Conservation (phyloP, 2,888 invertebrate genomes). For the Proisotoma minuta region DNA sequence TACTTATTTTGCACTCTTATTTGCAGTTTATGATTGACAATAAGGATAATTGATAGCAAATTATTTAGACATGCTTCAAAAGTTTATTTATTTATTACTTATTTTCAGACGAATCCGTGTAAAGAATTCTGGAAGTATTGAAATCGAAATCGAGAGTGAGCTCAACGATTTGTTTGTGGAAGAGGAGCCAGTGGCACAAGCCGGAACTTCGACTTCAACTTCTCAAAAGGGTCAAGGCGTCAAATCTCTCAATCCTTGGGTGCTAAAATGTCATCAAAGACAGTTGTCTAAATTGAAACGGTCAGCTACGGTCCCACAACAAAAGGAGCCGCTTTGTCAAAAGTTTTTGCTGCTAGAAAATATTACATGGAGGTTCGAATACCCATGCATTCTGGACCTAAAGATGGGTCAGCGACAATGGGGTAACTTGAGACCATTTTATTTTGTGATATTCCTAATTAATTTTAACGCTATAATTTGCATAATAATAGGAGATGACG, state of each 20-base stretch:
- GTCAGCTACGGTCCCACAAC: slow-evolving; percentile 42
- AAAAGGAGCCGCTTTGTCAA: slow-evolving; percentile 37
- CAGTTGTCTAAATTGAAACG: slow-evolving; percentile 50
- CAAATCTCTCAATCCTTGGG: slow-evolving; percentile 54
- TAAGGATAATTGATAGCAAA: too few relatives aligned
- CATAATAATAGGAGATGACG: slow-evolving; percentile 58
- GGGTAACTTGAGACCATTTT: too few relatives aligned
- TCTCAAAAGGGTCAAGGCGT: background rate
- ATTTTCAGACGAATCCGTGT: slow-evolving; percentile 51
- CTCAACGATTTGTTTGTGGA: slow-evolving; percentile 49
- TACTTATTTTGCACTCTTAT: too few relatives aligned
- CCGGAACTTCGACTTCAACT: slow-evolving; percentile 10
- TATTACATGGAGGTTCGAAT: slow-evolving; percentile 49
- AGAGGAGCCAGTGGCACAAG: slow-evolving; percentile 34
- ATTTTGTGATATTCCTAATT: slow-evolving; percentile 54
- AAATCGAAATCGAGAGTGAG: slow-evolving; percentile 49
- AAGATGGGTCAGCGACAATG: slow-evolving; percentile 59
- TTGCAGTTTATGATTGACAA: too few relatives aligned
- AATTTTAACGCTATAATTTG: slow-evolving; percentile 53
- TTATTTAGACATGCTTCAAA: too few relatives aligned
- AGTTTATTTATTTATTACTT: too few relatives aligned
- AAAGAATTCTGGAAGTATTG: slow-evolving; percentile 50
- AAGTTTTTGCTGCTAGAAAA: slow-evolving; percentile 18
- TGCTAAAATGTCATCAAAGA: slow-evolving; percentile 54
- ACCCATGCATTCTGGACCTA: slow-evolving; percentile 57